Percentiles rank a stretch among this genome's conserved stretches.
These are phyloP conservation scores for Chionodraco myersi DNA, from an alignment of 2,113 vertebrate genomes.

Conservation along the genomic window DNA sequence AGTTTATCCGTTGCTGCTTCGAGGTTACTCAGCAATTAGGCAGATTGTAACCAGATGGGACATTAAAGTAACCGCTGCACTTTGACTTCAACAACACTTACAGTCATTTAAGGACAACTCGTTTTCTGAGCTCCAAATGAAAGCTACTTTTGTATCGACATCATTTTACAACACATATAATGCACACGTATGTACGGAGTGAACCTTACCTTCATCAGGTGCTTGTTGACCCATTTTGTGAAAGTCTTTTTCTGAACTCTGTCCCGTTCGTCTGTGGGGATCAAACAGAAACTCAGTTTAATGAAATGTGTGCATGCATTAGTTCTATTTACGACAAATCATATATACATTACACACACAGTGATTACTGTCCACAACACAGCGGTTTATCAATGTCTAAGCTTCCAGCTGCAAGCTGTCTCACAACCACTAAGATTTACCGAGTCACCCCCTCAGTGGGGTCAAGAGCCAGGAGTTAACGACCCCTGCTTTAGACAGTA, in stretches of 20 bases:
- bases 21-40: slow-evolving; percentile 9
- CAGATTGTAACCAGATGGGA: slow-evolving; percentile 6
- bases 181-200: neutral
- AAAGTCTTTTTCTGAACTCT: slow-evolving; percentile 95
- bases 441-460: too few species aligned
- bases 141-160: neutral
- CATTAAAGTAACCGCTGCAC: neutral
- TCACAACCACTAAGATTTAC: neutral
- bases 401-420: too few species aligned
- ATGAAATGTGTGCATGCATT: neutral
- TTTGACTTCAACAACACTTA: neutral
- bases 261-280: slow-evolving; percentile 89
- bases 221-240: slow-evolving; percentile 97
- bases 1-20: slow-evolving; percentile 1
- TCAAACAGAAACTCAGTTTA: slow-evolving; percentile 1
- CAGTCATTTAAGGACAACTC: slow-evolving; percentile 7
- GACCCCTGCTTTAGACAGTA: neutral
- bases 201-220: slow-evolving; percentile 89
- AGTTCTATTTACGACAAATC: neutral
- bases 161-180: too few species aligned
- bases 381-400: too few species aligned
- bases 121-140: too few species aligned
- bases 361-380: too few species aligned
- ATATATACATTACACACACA: neutral
- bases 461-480: neutral